phyloP scores from a whole-genome alignment of 2,113 vertebrate species.

The Daboia siamensis region DNA sequence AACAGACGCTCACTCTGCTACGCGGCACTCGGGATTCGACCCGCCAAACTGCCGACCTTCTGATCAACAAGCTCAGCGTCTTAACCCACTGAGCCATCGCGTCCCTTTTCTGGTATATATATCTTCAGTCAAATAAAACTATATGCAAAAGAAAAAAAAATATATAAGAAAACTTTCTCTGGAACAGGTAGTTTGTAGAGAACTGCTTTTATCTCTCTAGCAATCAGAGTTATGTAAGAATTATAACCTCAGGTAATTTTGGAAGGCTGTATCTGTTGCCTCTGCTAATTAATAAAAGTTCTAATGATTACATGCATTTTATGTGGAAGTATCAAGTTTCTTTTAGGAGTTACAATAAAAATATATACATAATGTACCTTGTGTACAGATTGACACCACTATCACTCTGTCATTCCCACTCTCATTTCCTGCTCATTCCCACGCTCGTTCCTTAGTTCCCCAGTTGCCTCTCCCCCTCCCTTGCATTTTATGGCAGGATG shows the following conservation, averaged over 20 bases:
- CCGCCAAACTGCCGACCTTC: too few species aligned
- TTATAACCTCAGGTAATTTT: not conserved
- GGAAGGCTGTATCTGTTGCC: not conserved
- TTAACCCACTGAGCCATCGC: too few species aligned
- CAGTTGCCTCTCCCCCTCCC: not conserved
- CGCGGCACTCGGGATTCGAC: too few species aligned
- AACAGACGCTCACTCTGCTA: too few species aligned
- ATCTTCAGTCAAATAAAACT: not conserved
- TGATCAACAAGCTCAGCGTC: too few species aligned
- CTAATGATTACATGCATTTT: not conserved
- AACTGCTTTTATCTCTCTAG: not conserved
- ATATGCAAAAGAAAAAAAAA: not conserved
- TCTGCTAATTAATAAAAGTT: slow-evolving; percentile 10
- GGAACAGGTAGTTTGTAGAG: not conserved
- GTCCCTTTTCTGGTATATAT: not conserved
- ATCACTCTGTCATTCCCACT: not conserved
- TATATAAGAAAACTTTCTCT: not conserved
- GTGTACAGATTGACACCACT: not conserved
- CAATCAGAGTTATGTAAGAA: not conserved
- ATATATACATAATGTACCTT: not conserved
- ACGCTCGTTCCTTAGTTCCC: not conserved
- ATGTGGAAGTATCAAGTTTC: accelerated
- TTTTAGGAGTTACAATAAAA: not conserved
- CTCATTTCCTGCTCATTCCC: not conserved
- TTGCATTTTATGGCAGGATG: not conserved